Conservation (phyloP, 2,797 vertebrate genomes). For the Hemibagrus guttatus region DNA sequence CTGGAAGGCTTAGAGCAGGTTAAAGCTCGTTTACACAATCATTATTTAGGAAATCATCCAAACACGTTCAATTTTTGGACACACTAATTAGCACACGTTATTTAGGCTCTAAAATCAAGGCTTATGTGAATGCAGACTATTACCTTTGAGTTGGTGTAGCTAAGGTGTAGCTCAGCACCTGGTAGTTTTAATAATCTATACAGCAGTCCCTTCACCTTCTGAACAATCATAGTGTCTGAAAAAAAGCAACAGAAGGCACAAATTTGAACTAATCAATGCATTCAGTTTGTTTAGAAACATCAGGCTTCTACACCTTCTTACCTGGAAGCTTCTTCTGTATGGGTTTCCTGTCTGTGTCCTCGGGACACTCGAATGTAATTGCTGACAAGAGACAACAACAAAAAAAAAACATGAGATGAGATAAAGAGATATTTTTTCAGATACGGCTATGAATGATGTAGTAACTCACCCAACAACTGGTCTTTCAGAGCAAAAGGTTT, state of each 20-base stretch:
- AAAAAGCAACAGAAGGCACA: background rate
- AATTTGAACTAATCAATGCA: background rate
- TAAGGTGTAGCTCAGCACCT: slow-evolving; percentile 79
- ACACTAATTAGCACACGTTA: background rate
- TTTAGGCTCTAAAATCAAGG: background rate
- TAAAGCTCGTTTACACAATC: background rate
- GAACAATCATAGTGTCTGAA: slow-evolving; percentile 87
- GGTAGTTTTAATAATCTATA: slow-evolving; percentile 85
- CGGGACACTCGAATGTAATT: slow-evolving; percentile 84
- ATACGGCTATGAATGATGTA: background rate
- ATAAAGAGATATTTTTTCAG: background rate
- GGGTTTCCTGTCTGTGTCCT: slow-evolving; percentile 72
- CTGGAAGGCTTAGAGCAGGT: background rate
- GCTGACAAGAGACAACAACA: slow-evolving; percentile 67
- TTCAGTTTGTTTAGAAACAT: background rate
- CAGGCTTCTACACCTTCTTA: slow-evolving; percentile 60
- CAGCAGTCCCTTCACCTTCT: slow-evolving; percentile 90
- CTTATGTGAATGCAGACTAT: background rate
- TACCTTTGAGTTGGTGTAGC: slow-evolving; percentile 87
- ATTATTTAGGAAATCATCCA: background rate
- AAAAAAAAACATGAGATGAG: background rate
- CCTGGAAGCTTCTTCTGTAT: slow-evolving; percentile 89
- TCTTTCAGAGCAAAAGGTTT: slow-evolving; percentile 84
- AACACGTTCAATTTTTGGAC: background rate
- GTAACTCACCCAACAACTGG: slow-evolving; percentile 86